Evolutionary conservation across 2,888 invertebrate genomes (phyloP).

Genomic region (Disparrhopalites patrizii): DNA sequence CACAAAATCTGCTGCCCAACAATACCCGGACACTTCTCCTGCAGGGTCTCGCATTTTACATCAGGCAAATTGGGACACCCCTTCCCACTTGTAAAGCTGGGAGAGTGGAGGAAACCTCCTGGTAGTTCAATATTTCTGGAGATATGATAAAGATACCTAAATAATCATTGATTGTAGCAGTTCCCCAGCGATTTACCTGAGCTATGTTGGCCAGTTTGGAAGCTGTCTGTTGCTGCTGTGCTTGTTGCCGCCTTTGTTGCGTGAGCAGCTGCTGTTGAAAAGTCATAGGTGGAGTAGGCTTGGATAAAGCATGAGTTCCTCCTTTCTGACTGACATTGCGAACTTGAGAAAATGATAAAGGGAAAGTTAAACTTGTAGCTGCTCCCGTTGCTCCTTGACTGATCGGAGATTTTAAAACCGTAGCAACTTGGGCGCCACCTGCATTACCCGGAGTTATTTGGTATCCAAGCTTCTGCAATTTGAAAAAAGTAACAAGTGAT

Average conservation of each 20-base stretch:
- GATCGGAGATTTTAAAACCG: constrained; percentile 34
- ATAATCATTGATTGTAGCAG: too few relatives aligned
- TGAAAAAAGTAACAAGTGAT: too few relatives aligned
- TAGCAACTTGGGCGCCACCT: constrained; percentile 28
- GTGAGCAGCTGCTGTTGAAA: constrained; percentile 30
- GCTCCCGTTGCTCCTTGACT: constrained; percentile 21
- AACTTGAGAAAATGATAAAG: constrained; percentile 34
- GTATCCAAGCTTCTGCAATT: constrained; percentile 13
- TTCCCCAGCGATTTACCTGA: too few relatives aligned
- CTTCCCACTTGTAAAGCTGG: too few relatives aligned
- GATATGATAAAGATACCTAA: too few relatives aligned
- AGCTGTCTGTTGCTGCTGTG: constrained; percentile 24
- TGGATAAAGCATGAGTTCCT: constrained; percentile 10
- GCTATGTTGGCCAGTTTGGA: constrained; percentile 32
- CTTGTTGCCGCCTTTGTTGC: constrained; percentile 29
- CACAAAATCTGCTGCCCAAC: too few relatives aligned
- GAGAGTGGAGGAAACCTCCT: too few relatives aligned
- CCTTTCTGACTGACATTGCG: constrained; percentile 25
- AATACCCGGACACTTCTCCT: too few relatives aligned
- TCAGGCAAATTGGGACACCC: too few relatives aligned
- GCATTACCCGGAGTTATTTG: constrained; percentile 8
- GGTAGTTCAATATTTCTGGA: too few relatives aligned
- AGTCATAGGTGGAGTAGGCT: constrained; percentile 13
- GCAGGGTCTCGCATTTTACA: too few relatives aligned
- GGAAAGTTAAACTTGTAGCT: constrained; percentile 31